Base-by-base conservation (phyloP, 1,140 invertebrate genomes). In the Anoplophora glabripennis region DNA sequence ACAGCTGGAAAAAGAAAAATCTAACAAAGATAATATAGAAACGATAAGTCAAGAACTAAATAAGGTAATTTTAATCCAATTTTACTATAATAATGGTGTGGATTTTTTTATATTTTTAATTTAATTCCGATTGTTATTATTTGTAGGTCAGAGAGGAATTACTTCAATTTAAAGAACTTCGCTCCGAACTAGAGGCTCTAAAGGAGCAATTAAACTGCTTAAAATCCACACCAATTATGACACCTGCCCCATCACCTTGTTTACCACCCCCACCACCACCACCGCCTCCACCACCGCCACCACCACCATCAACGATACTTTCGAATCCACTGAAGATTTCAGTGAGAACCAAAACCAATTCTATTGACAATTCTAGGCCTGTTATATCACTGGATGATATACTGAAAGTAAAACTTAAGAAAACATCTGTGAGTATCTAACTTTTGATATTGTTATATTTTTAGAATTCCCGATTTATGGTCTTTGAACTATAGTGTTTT, bases 341-440 rank as follows among this genome's bases (percentile, higher is more conserved):
- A n/a, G 34, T 17, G 15, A 49, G 45, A 37, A 12, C 11, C 7
- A 40, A 41, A 17, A 62, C 12, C 8, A 15, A 3, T 1, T 48
- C 44, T 12, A 53, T 56, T 33, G 51, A 46, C 11, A 51, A 61
- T 34, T 35, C 36, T 9, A 53, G 70, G n/a, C 70, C 70, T 5
- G 47, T 69, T 10, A 72, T 72, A 17, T 67, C 65, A 12, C 42
- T 70, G 35, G 67, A 72, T 33, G 70, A 70, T 28, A 70, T 72
- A 3, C 52, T 70, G 14, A 69, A 69, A 45, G 68, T 72, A 1
- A 70, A 69, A 53, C 38, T 72, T 58, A 65, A 61, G 52, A 72
- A 70, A 67, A 40, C 65, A 1, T 40, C 63, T 17, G 70, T 72
- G 46, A 58, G 59, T 63, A 21, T 53, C 18, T 18, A 7, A 4